These are phyloP conservation scores for Trachelipus rathkii DNA, from an alignment of 1,140 invertebrate species.

Conservation along the genomic window DNA sequence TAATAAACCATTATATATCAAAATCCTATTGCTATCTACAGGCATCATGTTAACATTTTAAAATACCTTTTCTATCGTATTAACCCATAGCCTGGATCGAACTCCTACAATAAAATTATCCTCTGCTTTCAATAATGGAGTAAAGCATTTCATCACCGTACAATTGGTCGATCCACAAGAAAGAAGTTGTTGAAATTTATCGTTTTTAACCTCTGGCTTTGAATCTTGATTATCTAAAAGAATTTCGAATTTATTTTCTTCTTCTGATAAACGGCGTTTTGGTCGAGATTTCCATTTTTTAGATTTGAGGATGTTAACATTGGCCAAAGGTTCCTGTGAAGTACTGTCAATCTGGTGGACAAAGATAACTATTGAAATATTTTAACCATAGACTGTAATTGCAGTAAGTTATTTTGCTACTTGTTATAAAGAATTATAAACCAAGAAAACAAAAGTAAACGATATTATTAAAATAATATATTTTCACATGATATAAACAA, in stretches of 20 bases:
- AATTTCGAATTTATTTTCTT: neutral
- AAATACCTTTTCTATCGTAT: conserved; percentile 69
- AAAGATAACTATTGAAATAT: neutral
- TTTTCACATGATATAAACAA: no score
- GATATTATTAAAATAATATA: no score
- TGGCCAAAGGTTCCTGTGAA: neutral
- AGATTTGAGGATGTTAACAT: neutral
- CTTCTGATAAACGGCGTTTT: neutral
- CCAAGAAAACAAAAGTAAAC: no score
- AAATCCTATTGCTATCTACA: no score
- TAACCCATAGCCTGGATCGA: conserved; percentile 69
- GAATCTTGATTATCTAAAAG: neutral
- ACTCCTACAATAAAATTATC: conserved; percentile 74
- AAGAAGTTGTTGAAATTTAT: conserved; percentile 44
- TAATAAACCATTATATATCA: no score
- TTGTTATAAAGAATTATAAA: no score
- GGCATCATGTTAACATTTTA: neutral
- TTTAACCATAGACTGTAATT: no score
- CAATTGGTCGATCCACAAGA: conserved; percentile 70
- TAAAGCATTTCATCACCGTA: conserved; percentile 65
- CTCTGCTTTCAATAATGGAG: conserved; percentile 62
- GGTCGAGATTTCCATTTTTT: neutral
- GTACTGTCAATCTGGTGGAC: neutral
- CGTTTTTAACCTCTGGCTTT: neutral
- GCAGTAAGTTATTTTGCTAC: no score